Base-by-base conservation (phyloP, 1,140 invertebrate species). In the Euura lappo region DNA sequence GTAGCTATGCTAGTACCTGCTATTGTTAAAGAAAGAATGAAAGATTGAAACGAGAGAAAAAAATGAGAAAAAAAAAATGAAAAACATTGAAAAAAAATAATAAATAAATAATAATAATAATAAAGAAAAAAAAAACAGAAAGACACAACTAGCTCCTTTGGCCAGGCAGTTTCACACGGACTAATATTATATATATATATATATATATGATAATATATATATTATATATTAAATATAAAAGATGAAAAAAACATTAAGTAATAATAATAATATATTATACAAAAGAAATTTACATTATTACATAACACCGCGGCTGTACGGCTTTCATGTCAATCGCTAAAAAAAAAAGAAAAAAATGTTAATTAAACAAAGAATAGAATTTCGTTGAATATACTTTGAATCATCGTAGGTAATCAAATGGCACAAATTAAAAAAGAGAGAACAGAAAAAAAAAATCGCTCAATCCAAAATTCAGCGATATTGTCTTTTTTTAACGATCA, bases 1-100 rank as follows among this genome's bases (percentile, higher is more conserved):
- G 84, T 88, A 88, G 85, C 86, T 88, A 87, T 87, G 85, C 86
- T 87, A 87, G 86, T 87, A 87, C 86, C 86, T 87, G 86, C 84
- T 87, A 87, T 86, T 87, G 83, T 87, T 86, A 87, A 85, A 86
- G 75, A 75, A 84, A 78, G 6, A 28, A 28, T 13, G 43, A 13
- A 67, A 67, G 66, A 67, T 7, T 11, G 28, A 3, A 67, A 44
- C 66, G 8, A 67, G 28, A 67, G 13, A 64, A 64, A 64, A 13
- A 64, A 64, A 64, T 10, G 2, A 13, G 8, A 10, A 64, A 64
- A 64, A 28, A 13, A 64, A 67, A 67, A 8, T 8, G 13, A 67
- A 13, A 6, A 28, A 67, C 28, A 8, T 8, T 28, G 13, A 13
- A 44, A 13, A 67, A 67, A 67, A 67, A 44, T 67, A 28, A 28